phyloP scores from a whole-genome alignment of 2,797 vertebrate genomes.

The Valencia hispanica region DNA sequence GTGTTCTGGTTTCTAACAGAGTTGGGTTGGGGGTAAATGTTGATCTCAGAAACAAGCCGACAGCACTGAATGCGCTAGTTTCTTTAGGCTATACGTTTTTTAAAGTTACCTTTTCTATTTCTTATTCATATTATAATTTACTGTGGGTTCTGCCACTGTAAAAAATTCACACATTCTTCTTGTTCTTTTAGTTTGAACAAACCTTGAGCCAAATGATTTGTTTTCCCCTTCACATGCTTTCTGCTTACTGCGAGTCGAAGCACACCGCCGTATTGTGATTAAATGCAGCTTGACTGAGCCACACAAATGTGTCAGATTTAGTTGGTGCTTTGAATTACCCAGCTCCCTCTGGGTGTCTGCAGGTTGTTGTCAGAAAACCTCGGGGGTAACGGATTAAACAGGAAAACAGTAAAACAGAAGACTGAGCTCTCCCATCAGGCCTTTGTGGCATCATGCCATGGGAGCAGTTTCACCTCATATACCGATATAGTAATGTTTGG shows the following conservation, averaged over 20 bases:
- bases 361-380: constrained; percentile 29
- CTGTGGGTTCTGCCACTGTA: neutral
- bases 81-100: neutral
- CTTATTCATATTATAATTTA: neutral
- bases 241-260: neutral
- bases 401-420: constrained; percentile 18
- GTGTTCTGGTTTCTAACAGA: neutral
- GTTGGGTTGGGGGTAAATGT: neutral
- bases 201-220: neutral
- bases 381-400: constrained; percentile 12
- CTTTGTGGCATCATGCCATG: constrained; percentile 15
- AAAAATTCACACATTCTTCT: neutral
- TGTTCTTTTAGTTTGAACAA: neutral
- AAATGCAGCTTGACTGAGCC: constrained; percentile 6
- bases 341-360: constrained; percentile 16
- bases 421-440: constrained; percentile 8
- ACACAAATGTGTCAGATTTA: constrained; percentile 32
- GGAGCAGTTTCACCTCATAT: constrained; percentile 24
- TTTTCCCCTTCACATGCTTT: neutral
- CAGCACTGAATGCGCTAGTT: neutral
- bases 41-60: neutral
- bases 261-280: constrained; percentile 8
- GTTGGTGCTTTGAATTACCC: constrained; percentile 17
- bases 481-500: neutral
- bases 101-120: neutral